Base-by-base conservation (phyloP, 2,888 invertebrate genomes). In the Itoplectis maculator region DNA sequence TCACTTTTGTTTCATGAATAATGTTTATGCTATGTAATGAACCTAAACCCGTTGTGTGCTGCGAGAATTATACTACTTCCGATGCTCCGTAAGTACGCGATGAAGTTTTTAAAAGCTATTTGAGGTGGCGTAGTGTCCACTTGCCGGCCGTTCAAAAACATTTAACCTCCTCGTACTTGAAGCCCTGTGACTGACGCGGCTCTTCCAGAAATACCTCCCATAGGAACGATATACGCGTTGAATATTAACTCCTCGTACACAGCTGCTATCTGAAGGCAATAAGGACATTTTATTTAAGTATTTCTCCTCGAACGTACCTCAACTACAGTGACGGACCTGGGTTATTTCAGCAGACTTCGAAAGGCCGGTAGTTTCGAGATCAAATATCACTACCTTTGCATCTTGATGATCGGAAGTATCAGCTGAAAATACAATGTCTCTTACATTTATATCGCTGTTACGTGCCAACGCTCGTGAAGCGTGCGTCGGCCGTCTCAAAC, bases 31-130 rank as follows among this genome's bases (percentile, higher is more conserved):
- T 29, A 29, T 29, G 29, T 5, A 29, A 29, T 29, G 29, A 11
- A 72, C 72, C 56, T 56, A 15, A 72, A 72, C 6, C 72, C 40
- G 35, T 42, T 72, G 42, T 72, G 72, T 11, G 72, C 56, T 23
- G 35, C 72, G 7, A 56, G 35, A 56, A 72, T 72, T 8, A 72
- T 15, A 18, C 40, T 23, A n/a, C 13, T 56, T n/a, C 56, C 42
- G 56, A 56, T 56, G 18, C 15, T 40, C 13, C 56, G 56, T 56
- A 73, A 20, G 35, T 63, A 63, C 47, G 13, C 15, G 35, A 74
- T 63, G n/a, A 61, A 61, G 15, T 18, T 35, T 29, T 61, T 6
- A 0, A 63, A 29, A n/a, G 51, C 37, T 13, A 23, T 18, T 65
- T 20, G 20, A 18, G 65, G 49, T 15, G 65, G 65, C 40, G 63